Percentiles rank a stretch among this genome's conserved stretches.
phyloP scores from a whole-genome alignment of 2,797 vertebrate species.

The Choloepus didactylus region DNA sequence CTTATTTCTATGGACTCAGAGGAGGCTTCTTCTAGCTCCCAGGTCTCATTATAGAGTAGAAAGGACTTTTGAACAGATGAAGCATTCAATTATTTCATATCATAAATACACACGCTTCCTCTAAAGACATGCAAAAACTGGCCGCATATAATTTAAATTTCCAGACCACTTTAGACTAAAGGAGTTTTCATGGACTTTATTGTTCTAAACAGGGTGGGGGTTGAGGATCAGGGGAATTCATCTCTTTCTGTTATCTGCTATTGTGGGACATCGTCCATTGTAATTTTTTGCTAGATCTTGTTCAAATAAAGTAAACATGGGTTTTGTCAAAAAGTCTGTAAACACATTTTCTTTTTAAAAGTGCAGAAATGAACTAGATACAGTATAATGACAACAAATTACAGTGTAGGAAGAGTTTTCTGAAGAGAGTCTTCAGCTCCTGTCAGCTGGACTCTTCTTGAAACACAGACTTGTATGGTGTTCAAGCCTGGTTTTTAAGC shows the following conservation, averaged over 20 bases:
- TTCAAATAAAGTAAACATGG: neutral
- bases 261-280: neutral
- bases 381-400: neutral
- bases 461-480: neutral
- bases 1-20: slow-evolving; percentile 8
- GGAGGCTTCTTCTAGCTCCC: neutral
- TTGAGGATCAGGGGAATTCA: neutral
- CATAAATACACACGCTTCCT: neutral
- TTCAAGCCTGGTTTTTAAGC: neutral
- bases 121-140: neutral
- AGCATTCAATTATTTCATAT: neutral
- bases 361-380: neutral
- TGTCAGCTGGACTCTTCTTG: neutral
- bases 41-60: neutral
- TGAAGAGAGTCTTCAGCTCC: neutral
- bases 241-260: neutral
- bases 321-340: neutral
- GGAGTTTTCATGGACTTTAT: neutral
- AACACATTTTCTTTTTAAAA: neutral
- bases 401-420: neutral
- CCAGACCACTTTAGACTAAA: neutral
- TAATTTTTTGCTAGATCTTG: neutral
- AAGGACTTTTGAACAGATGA: neutral
- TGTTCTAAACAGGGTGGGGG: neutral
- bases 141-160: neutral